Evolutionary conservation across 2,888 invertebrate genomes (phyloP).

Genomic region (Apamea sordens): DNA sequence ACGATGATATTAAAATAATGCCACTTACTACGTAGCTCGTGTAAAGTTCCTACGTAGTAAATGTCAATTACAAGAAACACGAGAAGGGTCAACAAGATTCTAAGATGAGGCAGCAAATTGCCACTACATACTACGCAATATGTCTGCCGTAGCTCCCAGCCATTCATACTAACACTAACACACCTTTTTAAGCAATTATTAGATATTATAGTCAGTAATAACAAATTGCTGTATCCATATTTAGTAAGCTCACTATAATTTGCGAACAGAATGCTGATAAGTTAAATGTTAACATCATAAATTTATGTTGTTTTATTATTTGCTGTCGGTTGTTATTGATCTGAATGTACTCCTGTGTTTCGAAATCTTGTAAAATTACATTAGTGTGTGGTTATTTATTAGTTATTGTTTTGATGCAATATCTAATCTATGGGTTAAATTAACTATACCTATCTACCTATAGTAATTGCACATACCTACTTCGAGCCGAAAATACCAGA

Average conservation of each 20-base stretch:
- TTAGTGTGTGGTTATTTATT: constrained; percentile 25
- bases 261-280: constrained; percentile 56
- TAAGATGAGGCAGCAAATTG: constrained; percentile 8
- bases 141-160: constrained; percentile 36
- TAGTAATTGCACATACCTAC: neutral
- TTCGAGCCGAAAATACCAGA: neutral
- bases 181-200: constrained; percentile 50
- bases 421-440: constrained; percentile 10
- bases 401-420: constrained; percentile 25
- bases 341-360: constrained; percentile 28
- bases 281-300: constrained; percentile 64
- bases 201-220: constrained; percentile 33
- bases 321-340: constrained; percentile 32
- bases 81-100: constrained; percentile 30
- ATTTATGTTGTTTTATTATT: constrained; percentile 52
- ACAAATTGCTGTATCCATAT: constrained; percentile 53
- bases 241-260: constrained; percentile 56
- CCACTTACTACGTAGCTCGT: neutral
- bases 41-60: neutral
- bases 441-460: neutral
- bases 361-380: constrained; percentile 33
- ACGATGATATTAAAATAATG: neutral
- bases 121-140: constrained; percentile 24
- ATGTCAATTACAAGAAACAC: constrained; percentile 26
- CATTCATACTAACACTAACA: constrained; percentile 23